phyloP scores from a whole-genome alignment of 2,888 invertebrate genomes.

The Ypsolopha sequella region DNA sequence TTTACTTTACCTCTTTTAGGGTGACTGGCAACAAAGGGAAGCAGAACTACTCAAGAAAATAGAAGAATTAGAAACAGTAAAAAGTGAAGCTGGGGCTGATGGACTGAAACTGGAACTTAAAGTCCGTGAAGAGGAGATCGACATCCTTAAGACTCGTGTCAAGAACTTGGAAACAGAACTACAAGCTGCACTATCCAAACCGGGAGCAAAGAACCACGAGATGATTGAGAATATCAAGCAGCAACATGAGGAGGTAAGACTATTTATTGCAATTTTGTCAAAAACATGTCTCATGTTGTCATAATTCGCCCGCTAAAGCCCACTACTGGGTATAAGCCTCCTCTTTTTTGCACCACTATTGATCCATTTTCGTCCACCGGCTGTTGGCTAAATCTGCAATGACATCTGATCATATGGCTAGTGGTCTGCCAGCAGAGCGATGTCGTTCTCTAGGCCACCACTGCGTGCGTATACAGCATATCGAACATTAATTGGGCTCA shows the following conservation, averaged over 20 bases:
- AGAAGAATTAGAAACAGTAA: slow-evolving; percentile 44
- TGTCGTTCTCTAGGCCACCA: too few relatives aligned
- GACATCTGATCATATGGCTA: too few relatives aligned
- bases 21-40: slow-evolving; percentile 51
- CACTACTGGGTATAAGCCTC: neutral
- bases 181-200: slow-evolving; percentile 55
- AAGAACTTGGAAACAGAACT: slow-evolving; percentile 58
- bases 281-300: neutral
- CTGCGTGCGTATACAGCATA: too few relatives aligned
- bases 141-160: slow-evolving; percentile 58
- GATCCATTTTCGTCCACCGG: too few relatives aligned
- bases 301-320: too few relatives aligned
- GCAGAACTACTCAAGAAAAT: slow-evolving; percentile 49
- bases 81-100: slow-evolving; percentile 41
- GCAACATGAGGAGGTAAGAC: slow-evolving; percentile 61
- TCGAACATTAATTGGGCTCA: too few relatives aligned
- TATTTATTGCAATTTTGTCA: neutral
- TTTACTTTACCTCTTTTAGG: slow-evolving; percentile 19
- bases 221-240: slow-evolving; percentile 61
- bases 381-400: too few relatives aligned
- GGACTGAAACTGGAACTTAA: slow-evolving; percentile 45
- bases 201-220: slow-evolving; percentile 60
- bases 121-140: slow-evolving; percentile 67
- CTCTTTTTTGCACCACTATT: too few relatives aligned
- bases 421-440: too few relatives aligned